Evolutionary conservation across 2,797 vertebrate genomes (phyloP).

Genomic region (Sebastes minor): DNA sequence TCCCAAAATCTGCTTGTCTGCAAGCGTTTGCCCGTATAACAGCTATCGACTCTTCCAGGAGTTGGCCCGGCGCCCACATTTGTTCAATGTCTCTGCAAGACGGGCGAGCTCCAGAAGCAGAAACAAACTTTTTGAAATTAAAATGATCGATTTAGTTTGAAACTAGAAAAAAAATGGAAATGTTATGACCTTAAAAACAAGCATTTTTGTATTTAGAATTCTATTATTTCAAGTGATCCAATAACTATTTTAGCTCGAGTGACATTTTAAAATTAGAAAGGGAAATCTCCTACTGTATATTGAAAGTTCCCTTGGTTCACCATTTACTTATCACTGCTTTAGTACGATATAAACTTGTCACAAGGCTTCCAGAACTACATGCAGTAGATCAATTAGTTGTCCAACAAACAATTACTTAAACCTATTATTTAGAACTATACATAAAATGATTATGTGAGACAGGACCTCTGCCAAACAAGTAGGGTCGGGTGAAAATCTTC

Average conservation of each 20-base stretch:
- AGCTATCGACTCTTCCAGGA: slow-evolving; percentile 85
- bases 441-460: neutral
- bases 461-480: neutral
- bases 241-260: neutral
- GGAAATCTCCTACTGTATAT: neutral
- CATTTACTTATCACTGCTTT: neutral
- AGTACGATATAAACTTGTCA: neutral
- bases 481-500: no score
- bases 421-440: neutral
- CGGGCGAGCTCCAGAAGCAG: slow-evolving; percentile 85
- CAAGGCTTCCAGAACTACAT: neutral
- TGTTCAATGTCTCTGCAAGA: slow-evolving; percentile 82
- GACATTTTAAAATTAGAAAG: neutral
- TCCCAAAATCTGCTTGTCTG: slow-evolving; percentile 87
- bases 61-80: slow-evolving; percentile 77
- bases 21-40: slow-evolving; percentile 86
- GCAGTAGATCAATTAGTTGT: neutral
- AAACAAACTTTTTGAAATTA: slow-evolving; percentile 86
- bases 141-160: slow-evolving; percentile 85
- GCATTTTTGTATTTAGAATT: neutral
- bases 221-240: neutral
- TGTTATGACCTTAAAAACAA: slow-evolving; percentile 10
- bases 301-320: neutral
- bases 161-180: neutral
- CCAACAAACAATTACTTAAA: neutral